Base-by-base conservation (phyloP, 2,888 invertebrate species). In the Pollenia angustigena region DNA sequence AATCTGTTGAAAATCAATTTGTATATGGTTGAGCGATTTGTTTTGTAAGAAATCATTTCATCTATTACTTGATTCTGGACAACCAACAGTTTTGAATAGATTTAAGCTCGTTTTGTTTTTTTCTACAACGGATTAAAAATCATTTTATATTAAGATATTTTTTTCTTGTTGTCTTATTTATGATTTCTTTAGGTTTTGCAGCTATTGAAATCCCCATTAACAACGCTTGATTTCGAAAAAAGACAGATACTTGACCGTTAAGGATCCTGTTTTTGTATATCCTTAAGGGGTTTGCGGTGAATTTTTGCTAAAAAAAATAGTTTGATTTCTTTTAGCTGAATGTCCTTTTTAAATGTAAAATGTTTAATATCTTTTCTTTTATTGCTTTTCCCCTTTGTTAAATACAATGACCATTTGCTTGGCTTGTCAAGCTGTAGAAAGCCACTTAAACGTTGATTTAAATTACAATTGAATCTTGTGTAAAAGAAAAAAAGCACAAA, bases 1-100 rank as follows among this genome's bases (percentile, higher is more conserved):
- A 86, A 86, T 83, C 83, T 84, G 75, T 87, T 81, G 81, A 66
- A 81, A 86, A 87, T 87, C 83, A 84, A 84, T 87, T 87, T 81
- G 76, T 68, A 68, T 81, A 87, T 81, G 76, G 76, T 68, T 84
- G 86, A 87, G 68, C 56, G 52, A 83, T 76, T 32, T 87, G 72
- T 84, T 87, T 83, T 84, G 76, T 80, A 62, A 62, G 44, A n/a
- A 69, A 80, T 71, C 58, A 69, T 79, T 79, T 64, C 50, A 69
- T 76, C 44, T 8, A 18, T 18, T 11, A 52, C 40, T 68, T 68
- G 32, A 23, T 14, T 23, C 42, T 18, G 10, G 8, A 11, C 8
- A 32, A 32, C 2, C 16, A 46, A 48, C 12, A 16, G 44, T 42
- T 14, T 16, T 8, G 11, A 16, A 32, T n/a, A n/a, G 44, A 62